These are phyloP conservation scores for Flexamia atlantica DNA, from an alignment of 2,888 invertebrate genomes.

Conservation along the genomic window DNA sequence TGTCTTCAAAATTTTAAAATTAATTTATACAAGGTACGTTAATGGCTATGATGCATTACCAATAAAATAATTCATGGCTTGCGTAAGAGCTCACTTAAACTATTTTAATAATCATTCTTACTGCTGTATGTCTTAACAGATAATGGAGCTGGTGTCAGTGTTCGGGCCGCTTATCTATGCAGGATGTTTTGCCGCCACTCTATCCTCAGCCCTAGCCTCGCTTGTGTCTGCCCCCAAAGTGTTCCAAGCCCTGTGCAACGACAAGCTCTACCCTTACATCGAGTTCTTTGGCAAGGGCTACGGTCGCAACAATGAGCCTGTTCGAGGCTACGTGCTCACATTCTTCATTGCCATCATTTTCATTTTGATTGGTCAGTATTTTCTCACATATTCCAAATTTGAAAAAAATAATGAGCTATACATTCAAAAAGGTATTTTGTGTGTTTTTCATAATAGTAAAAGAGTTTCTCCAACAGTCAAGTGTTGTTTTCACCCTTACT, in stretches of 20 bases:
- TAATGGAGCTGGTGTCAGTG: constrained; percentile 89
- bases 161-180: constrained; percentile 97
- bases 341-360: constrained; percentile 93
- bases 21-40: too few species aligned
- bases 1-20: too few species aligned
- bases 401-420: too few species aligned
- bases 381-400: too few species aligned
- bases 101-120: too few species aligned
- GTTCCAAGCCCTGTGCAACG: constrained; percentile 95
- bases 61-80: too few species aligned
- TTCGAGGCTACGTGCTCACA: constrained; percentile 93
- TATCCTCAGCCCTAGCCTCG: constrained; percentile 98
- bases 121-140: constrained; percentile 76
- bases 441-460: too few species aligned
- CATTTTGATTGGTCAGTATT: constrained; percentile 87
- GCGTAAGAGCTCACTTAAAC: too few species aligned
- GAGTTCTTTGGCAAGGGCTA: constrained; percentile 85
- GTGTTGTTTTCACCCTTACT: too few species aligned
- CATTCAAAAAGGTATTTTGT: too few species aligned
- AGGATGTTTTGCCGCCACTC: constrained; percentile 97
- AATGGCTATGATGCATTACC: too few species aligned
- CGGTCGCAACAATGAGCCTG: constrained; percentile 89
- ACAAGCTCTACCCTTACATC: constrained; percentile 95
- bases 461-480: too few species aligned
- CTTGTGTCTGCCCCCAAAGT: constrained; percentile 97